Percentiles rank a stretch among this genome's conserved stretches.
phyloP scores from a whole-genome alignment of 2,113 vertebrate species.

The Scytalopus superciliaris region DNA sequence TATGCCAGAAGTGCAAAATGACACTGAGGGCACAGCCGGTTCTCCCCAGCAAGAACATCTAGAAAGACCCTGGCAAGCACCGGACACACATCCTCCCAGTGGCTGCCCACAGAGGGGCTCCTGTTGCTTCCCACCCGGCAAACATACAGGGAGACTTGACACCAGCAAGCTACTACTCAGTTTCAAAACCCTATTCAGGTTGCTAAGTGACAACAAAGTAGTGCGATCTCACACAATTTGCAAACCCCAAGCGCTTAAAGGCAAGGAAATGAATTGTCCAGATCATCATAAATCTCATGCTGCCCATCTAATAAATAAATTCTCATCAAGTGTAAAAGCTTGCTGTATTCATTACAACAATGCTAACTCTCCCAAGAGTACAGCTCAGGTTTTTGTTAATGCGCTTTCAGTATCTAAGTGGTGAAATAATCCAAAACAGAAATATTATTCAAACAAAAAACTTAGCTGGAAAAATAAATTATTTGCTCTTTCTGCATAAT shows the following conservation, averaged over 20 bases:
- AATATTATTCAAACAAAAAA: not conserved
- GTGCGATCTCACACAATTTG: not conserved
- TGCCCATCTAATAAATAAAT: conserved; percentile 15
- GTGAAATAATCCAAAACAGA: not conserved
- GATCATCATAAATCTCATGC: not conserved
- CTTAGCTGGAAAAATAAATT: not conserved
- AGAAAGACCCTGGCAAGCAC: not conserved
- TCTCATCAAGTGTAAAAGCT: conserved; percentile 12
- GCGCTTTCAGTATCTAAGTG: not conserved
- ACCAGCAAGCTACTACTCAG: not conserved
- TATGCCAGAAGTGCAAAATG: not conserved
- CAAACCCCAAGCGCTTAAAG: not conserved
- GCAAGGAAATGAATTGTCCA: conserved; percentile 24
- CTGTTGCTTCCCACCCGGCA: not conserved
- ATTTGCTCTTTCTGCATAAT: not conserved
- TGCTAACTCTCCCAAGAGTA: not conserved
- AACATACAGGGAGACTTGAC: not conserved
- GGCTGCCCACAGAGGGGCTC: not conserved
- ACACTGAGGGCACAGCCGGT: not conserved
- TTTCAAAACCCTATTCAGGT: conserved; percentile 23
- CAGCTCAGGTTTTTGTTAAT: not conserved
- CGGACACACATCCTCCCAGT: not conserved
- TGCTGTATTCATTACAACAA: conserved; percentile 26
- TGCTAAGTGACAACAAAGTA: conserved; percentile 57
- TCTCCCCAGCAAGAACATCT: not conserved